Evolutionary conservation across 2,888 invertebrate species (phyloP).

Genomic region (Caenorhabditis japonica): DNA sequence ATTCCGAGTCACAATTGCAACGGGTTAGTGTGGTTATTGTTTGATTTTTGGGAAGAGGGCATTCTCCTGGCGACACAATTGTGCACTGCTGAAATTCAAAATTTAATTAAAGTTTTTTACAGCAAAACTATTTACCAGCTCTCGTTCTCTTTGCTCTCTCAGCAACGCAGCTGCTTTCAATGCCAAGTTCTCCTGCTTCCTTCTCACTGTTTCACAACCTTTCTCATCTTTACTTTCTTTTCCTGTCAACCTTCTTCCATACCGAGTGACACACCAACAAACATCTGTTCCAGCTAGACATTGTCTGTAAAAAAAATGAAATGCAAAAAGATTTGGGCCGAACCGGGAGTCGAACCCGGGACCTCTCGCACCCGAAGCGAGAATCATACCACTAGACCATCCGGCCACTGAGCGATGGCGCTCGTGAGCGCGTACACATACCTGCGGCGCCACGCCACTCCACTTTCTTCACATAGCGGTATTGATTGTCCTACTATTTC

Average conservation of each 20-base stretch:
- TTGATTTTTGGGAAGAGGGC: slow-evolving; percentile 26
- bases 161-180: slow-evolving; percentile 44
- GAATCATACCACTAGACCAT: slow-evolving; percentile 77
- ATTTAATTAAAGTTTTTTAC: background rate
- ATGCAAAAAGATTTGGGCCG: slow-evolving; percentile 62
- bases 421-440: slow-evolving; percentile 1
- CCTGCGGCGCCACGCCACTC: slow-evolving; percentile 47
- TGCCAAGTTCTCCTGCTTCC: slow-evolving; percentile 50
- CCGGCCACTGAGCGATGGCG: slow-evolving; percentile 58
- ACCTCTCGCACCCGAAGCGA: slow-evolving; percentile 78
- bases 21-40: slow-evolving; percentile 24
- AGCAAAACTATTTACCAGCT: slow-evolving; percentile 4
- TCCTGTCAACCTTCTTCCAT: slow-evolving; percentile 45
- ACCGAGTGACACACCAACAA: slow-evolving; percentile 59
- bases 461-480: slow-evolving; percentile 57
- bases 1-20: slow-evolving; percentile 62
- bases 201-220: slow-evolving; percentile 52
- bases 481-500: slow-evolving; percentile 60
- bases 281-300: slow-evolving; percentile 60
- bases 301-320: slow-evolving; percentile 36
- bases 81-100: slow-evolving; percentile 35
- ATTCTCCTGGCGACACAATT: slow-evolving; percentile 28
- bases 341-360: slow-evolving; percentile 76
- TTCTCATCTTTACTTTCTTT: slow-evolving; percentile 45
- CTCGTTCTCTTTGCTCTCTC: slow-evolving; percentile 25